Base-by-base conservation (phyloP, 2,113 vertebrate species). In the Zingel zingel region DNA sequence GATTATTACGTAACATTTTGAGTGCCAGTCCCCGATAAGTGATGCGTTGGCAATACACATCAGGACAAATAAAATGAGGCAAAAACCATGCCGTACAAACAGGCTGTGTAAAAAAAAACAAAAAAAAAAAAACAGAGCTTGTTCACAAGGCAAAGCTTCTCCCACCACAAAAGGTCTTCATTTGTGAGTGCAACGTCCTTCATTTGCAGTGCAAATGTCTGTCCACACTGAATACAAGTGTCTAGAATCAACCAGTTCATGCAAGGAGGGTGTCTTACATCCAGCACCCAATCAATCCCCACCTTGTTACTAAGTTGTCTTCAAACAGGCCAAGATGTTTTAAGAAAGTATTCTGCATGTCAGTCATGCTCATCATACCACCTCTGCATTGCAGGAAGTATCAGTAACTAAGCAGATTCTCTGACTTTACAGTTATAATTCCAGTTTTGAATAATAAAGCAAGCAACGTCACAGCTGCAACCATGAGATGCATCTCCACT, bases 21-120 rank as follows among this genome's bases (percentile, higher is more conserved):
- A 86, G 88, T 89, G 86, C 88, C 91, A 93, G 88, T 88, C 89
- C 90, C 83, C 27, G 73, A 86, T 81, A 84, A 83, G 81, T 85
- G 82, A 90, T 76, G 79, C 71, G 54, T 80, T 89, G 63, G 67
- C 85, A 84, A 82, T 72, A 85, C 87, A 91, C 81, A 86, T 80
- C 59, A 78, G 81, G 77, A 79, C 58, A 86, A 91, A 82, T 76
- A 1, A 83, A 76, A 81, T 68, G 36, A 83, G 82, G 75, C 74
- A 72, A 72, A 88, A 87, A 61, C 82, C 25, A 82, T 16, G 56
- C 77, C 77, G 48, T 65, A 82, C 50, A 85, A 82, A 87, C 70
- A 77, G 47, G n/a, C 39, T 62, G 63, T 76, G 69, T 81, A 74
- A 78, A 74, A 79, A 86, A 73, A 90, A 6, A 33, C 0, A 33